Base-by-base conservation (phyloP, 2,113 vertebrate species). In the Trematomus loennbergii region DNA sequence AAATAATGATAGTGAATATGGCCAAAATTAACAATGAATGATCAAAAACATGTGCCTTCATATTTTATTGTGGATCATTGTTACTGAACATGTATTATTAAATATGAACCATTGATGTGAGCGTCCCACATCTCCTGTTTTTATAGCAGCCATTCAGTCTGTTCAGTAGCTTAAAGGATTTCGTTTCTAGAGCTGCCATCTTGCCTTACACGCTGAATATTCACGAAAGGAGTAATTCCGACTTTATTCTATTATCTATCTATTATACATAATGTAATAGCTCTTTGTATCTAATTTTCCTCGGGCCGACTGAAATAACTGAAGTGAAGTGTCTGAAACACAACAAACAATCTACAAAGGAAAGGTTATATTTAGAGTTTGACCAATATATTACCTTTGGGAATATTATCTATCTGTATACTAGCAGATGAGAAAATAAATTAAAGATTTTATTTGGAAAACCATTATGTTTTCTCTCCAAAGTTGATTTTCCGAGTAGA, bases 191-290 rank as follows among this genome's bases (percentile, higher is more conserved):
- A 57, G 53, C 76, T 74, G 68, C 67, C 76, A 76, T 59, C 63
- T 81, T 74, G 52, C 50, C 54, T 62, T 62, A 88, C 72, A 33
- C 52, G 33, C 45, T 77, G 58, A 50, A 67, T 78, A 68, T 72
- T 81, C 85, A 84, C 67, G 55, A 80, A 85, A 49, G 33, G 50
- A 76, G 64, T 63, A 15, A 79, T 72, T 62, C 57, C 40, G 48
- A 68, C 58, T 75, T 45, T 20, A 59, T 75, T 79, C 25, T 25
- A 25, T 25, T 25, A 25, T 25, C 25, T 25, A 25, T 25, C 25
- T 25, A 25, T 25, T 25, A 25, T 25, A 25, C 25, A 25, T 25
- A 2, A 25, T 25, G 25, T 25, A 25, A 25, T 25, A 62, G 68
- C 64, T 78, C 55, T 66, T 78, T 77, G 46, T 64, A 62, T 76